A percentile compares a stretch with the other conserved stretches of the same genome.
Evolutionary conservation across 2,888 invertebrate species (phyloP).

Genomic region (Caenorhabditis japonica): DNA sequence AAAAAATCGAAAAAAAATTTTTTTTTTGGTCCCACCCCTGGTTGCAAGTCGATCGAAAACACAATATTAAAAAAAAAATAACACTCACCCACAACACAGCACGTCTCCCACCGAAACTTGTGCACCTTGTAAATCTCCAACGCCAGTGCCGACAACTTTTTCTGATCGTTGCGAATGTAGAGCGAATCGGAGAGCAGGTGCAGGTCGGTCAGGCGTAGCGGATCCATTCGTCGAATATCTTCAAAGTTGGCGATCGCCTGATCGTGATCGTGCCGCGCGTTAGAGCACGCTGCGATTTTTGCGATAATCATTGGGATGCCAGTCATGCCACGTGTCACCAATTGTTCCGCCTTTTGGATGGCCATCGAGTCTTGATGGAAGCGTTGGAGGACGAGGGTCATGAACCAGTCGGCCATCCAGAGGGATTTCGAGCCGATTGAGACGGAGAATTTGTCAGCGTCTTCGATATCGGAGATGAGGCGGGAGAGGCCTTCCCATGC

Average conservation of each 20-base stretch:
- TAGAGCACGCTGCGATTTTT: constrained; percentile 85
- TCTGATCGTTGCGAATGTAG: constrained; percentile 84
- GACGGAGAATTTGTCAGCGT: constrained; percentile 32
- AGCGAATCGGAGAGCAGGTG: constrained; percentile 95
- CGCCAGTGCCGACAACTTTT: constrained; percentile 91
- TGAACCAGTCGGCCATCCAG: constrained; percentile 63
- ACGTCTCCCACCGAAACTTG: constrained; percentile 96
- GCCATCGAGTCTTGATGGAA: constrained; percentile 79
- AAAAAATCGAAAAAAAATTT: no score
- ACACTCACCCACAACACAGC: constrained; percentile 93
- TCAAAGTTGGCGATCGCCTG: constrained; percentile 81
- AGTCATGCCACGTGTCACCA: constrained; percentile 86
- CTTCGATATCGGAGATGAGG: constrained; percentile 81
- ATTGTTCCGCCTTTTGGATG: constrained; percentile 85
- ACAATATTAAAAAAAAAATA: no score
- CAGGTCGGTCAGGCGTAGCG: constrained; percentile 90
- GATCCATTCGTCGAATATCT: constrained; percentile 88
- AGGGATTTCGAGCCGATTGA: constrained; percentile 4
- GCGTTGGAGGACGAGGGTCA: constrained; percentile 46
- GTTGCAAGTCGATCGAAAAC: no score
- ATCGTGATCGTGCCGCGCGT: constrained; percentile 67
- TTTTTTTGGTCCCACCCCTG: no score
- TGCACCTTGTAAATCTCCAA: constrained; percentile 93
- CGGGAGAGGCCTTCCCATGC: constrained; percentile 93
- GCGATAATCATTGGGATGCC: constrained; percentile 90